Conservation (phyloP, 1,140 invertebrate genomes). For the Aphelenchoides avenae region DNA sequence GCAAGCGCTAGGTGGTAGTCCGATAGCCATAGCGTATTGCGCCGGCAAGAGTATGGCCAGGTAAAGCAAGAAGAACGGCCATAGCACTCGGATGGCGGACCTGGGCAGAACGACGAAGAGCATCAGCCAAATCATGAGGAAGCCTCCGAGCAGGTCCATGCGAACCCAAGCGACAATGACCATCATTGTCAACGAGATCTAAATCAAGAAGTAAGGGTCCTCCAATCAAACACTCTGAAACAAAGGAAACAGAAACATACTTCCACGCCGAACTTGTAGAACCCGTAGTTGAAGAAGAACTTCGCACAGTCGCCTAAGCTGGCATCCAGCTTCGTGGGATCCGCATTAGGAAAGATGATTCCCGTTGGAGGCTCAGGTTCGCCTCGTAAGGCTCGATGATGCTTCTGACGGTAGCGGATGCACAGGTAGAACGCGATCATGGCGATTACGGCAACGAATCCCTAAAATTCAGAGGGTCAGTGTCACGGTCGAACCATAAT, state of each 20-base stretch:
- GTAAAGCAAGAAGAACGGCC: constrained; percentile 79
- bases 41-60: constrained; percentile 75
- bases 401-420: constrained; percentile 48
- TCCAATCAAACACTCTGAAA: constrained; percentile 12
- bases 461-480: constrained; percentile 23
- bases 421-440: constrained; percentile 47
- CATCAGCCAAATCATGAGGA: constrained; percentile 80
- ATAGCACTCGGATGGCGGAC: constrained; percentile 70
- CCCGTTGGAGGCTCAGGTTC: constrained; percentile 60
- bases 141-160: constrained; percentile 80
- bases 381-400: constrained; percentile 27
- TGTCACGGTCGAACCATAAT: constrained; percentile 16
- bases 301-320: constrained; percentile 75
- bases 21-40: constrained; percentile 82
- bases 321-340: constrained; percentile 74
- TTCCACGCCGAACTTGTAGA: constrained; percentile 91
- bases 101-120: constrained; percentile 72
- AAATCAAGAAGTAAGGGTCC: constrained; percentile 21
- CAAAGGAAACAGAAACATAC: constrained; percentile 61
- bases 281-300: constrained; percentile 83
- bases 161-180: constrained; percentile 80
- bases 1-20: constrained; percentile 71
- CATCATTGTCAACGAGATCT: constrained; percentile 74
- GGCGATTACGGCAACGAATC: constrained; percentile 33
- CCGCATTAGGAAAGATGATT: constrained; percentile 77